A percentile compares a stretch with the other conserved stretches of the same genome.
These are phyloP conservation scores for Porites rus DNA, from an alignment of 92 coral and sea anemone genomes.

Conservation along the genomic window DNA sequence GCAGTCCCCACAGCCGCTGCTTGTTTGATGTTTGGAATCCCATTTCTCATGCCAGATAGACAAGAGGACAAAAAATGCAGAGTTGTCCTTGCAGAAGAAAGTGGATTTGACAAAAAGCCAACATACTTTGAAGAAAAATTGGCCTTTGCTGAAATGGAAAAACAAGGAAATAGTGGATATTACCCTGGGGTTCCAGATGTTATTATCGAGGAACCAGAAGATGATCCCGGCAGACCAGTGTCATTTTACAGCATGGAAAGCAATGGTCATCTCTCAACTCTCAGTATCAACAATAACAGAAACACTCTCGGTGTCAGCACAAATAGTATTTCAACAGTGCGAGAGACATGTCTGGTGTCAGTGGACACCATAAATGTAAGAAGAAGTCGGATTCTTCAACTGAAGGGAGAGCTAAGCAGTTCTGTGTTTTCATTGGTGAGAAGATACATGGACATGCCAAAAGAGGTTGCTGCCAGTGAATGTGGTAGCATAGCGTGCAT, in stretches of 20 bases:
- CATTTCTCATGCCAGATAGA: slow-evolving; percentile 91
- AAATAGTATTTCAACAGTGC: slow-evolving; percentile 59
- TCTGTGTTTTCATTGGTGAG: slow-evolving; percentile 87
- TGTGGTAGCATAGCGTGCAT: slow-evolving; percentile 91
- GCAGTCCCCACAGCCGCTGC: slow-evolving; percentile 98
- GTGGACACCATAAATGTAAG: slow-evolving; percentile 63
- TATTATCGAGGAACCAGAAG: slow-evolving; percentile 29
- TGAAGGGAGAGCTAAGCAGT: slow-evolving; percentile 76
- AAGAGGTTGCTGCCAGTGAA: slow-evolving; percentile 81
- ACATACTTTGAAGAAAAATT: slow-evolving; percentile 50
- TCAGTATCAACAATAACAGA: slow-evolving; percentile 61
- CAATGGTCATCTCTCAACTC: slow-evolving; percentile 46
- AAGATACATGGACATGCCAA: slow-evolving; percentile 81
- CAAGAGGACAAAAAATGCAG: slow-evolving; percentile 67
- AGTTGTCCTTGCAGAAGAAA: slow-evolving; percentile 69
- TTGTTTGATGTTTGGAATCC: slow-evolving; percentile 96
- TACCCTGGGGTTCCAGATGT: slow-evolving; percentile 43
- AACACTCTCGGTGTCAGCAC: slow-evolving; percentile 72
- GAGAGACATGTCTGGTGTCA: slow-evolving; percentile 81
- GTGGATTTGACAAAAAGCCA: slow-evolving; percentile 72
- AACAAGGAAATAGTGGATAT: background rate
- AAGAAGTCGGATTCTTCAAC: slow-evolving; percentile 73
- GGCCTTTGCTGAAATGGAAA: slow-evolving; percentile 38
- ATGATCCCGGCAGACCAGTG: slow-evolving; percentile 45
- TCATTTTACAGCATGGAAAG: slow-evolving; percentile 44